Evolutionary conservation across 2,113 vertebrate species (phyloP).

Genomic region (Pionites leucogaster): DNA sequence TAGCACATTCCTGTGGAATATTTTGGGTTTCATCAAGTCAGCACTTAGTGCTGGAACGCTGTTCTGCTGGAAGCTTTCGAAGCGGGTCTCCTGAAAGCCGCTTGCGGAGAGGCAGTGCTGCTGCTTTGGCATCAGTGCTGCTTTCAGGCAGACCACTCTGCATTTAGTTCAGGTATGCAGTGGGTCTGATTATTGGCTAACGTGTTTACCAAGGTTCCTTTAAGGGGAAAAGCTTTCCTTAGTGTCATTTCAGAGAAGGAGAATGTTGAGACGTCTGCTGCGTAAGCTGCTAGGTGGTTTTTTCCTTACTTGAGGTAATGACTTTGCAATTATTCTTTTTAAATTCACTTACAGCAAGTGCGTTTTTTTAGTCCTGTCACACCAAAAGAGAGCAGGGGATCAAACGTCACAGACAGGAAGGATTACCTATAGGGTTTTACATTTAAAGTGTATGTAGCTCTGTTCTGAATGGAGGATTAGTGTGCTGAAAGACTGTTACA

Average conservation of each 20-base stretch:
- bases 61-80: conserved; percentile 50
- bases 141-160: neutral
- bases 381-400: neutral
- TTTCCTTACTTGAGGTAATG: neutral
- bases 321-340: neutral
- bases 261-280: neutral
- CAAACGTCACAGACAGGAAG: neutral
- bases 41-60: conserved; percentile 46
- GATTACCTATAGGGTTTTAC: neutral
- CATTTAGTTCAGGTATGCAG: neutral
- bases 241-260: neutral
- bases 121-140: neutral
- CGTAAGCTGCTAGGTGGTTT: neutral
- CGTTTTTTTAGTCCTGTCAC: neutral
- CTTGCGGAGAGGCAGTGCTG: neutral
- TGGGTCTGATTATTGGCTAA: neutral
- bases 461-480: neutral
- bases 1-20: conserved; percentile 64
- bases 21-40: conserved; percentile 64
- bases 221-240: neutral
- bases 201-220: neutral
- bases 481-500: neutral
- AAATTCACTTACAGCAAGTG: neutral
- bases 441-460: neutral
- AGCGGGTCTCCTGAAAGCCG: neutral